Conservation (phyloP, 2,797 vertebrate species). For the Sebastes kiyomatsui region DNA sequence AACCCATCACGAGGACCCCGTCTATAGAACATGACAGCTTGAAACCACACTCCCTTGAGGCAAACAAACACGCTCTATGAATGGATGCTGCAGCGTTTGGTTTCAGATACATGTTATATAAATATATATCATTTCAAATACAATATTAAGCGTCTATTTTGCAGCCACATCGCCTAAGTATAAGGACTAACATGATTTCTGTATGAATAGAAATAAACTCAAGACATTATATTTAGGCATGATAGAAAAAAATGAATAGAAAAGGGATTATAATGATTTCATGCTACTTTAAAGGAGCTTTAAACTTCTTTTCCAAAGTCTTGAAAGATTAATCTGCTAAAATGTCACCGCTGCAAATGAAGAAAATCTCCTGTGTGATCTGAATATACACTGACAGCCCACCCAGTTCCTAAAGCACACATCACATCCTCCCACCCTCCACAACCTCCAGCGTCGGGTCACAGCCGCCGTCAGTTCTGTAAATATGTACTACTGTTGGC, state of each 20-base stretch:
- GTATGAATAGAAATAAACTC: not conserved
- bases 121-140: not conserved
- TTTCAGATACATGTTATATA: not conserved
- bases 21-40: slow-evolving; percentile 39
- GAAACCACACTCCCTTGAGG: slow-evolving; percentile 1
- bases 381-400: slow-evolving; percentile 1
- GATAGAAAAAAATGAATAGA: not conserved
- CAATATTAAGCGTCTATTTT: not conserved
- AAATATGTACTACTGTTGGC: slow-evolving; percentile 3
- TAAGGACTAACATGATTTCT: not conserved
- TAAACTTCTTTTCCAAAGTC: not conserved
- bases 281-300: slow-evolving; percentile 5
- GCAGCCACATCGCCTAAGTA: not conserved
- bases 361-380: not conserved
- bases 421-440: not conserved
- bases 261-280: not conserved
- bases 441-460: slow-evolving; percentile 13
- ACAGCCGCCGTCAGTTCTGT: slow-evolving; percentile 1
- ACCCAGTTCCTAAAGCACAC: not conserved
- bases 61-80: not conserved
- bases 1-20: not conserved
- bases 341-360: not conserved
- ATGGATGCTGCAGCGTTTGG: not conserved
- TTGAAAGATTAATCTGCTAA: slow-evolving; percentile 25
- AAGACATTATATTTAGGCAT: not conserved